Percentiles rank a stretch among this genome's conserved stretches.
Evolutionary conservation across 2,888 invertebrate species (phyloP).

Genomic region (Netelia virgata): DNA sequence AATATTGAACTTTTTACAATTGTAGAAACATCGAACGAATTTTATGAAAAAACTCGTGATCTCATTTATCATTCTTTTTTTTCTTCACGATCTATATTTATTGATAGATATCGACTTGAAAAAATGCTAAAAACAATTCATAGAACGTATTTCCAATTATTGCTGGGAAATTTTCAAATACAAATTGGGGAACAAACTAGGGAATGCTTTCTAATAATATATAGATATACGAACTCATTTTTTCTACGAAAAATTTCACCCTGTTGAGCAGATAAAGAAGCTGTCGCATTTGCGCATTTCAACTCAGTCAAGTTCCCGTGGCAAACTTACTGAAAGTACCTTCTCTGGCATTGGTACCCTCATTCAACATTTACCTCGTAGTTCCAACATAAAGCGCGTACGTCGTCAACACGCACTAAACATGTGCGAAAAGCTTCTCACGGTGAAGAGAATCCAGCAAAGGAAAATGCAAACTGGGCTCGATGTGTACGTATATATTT

Average conservation of each 20-base stretch:
- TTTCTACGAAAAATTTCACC: not conserved
- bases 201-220: too few relatives aligned
- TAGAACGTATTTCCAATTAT: too few relatives aligned
- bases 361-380: not conserved
- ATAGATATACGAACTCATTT: not conserved
- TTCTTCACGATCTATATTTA: not conserved
- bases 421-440: constrained; percentile 44
- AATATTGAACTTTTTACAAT: too few relatives aligned
- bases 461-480: not conserved
- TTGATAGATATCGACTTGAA: not conserved
- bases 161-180: too few relatives aligned
- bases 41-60: too few relatives aligned
- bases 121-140: too few relatives aligned
- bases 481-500: not conserved
- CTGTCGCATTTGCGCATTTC: constrained; percentile 15
- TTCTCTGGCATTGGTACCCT: not conserved
- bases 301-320: constrained; percentile 1
- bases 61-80: too few relatives aligned
- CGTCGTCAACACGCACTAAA: constrained; percentile 25
- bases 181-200: too few relatives aligned
- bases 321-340: not conserved
- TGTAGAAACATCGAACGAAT: too few relatives aligned
- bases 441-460: constrained; percentile 11
- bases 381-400: not conserved
- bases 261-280: constrained; percentile 37